phyloP scores from a whole-genome alignment of 1,140 invertebrate species.

The Nephotettix cincticeps region DNA sequence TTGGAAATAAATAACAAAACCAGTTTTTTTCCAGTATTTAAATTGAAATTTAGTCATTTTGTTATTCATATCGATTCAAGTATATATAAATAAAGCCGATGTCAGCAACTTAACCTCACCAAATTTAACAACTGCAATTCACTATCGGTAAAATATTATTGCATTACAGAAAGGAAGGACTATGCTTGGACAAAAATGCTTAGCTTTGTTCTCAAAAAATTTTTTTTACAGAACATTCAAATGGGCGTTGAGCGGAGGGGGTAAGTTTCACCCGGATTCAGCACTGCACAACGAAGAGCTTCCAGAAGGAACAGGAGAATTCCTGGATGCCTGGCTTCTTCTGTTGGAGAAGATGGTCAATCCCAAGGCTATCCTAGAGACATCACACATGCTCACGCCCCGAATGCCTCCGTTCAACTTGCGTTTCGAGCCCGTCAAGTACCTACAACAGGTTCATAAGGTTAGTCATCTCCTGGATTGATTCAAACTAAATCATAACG shows the following conservation, averaged over 20 bases:
- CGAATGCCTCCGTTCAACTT: constrained; percentile 38
- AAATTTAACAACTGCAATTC: too few relatives aligned
- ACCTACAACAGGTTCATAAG: constrained; percentile 77
- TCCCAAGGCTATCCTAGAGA: constrained; percentile 79
- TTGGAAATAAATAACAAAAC: too few relatives aligned
- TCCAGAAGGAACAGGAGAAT: constrained; percentile 67
- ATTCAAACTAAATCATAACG: neutral
- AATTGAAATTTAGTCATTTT: too few relatives aligned
- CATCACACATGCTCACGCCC: constrained; percentile 71
- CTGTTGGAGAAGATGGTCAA: constrained; percentile 88
- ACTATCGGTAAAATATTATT: too few relatives aligned
- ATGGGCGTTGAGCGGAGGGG: constrained; percentile 72
- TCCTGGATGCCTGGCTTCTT: constrained; percentile 83
- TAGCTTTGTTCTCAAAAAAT: too few relatives aligned
- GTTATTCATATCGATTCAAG: too few relatives aligned
- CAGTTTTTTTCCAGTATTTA: too few relatives aligned
- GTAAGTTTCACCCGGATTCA: constrained; percentile 55
- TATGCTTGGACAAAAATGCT: too few relatives aligned
- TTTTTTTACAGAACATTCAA: constrained; percentile 61
- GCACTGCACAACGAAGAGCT: constrained; percentile 62
- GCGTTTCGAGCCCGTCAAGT: constrained; percentile 72
- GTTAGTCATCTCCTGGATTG: too few relatives aligned
- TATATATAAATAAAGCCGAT: too few relatives aligned
- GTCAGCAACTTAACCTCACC: too few relatives aligned
- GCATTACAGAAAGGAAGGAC: too few relatives aligned